Base-by-base conservation (phyloP, 2,113 vertebrate species). In the Sylvicapra grimmia region DNA sequence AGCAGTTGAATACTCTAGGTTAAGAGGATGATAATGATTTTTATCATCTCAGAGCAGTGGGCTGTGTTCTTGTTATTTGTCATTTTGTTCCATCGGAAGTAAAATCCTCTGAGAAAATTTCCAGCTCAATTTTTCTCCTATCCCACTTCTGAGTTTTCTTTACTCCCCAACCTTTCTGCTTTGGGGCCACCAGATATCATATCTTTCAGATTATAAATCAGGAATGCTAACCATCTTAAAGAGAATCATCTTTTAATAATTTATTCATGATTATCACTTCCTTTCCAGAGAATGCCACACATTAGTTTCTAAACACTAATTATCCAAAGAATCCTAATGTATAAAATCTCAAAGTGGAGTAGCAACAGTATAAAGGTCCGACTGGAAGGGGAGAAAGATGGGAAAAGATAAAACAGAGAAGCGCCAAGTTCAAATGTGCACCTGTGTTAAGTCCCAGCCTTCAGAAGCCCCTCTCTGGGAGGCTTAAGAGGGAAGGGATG, bases 101-200 rank as follows among this genome's bases (percentile, higher is more conserved):
- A 87, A 88, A 88, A 40, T 65, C 86, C n/a, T 58, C 88, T 80
- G 85, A 85, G 63, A 90, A 88, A 88, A 93, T 92, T 59, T 90
- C 53, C 33, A 89, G 40, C 19, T 90, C 47, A 47, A 13, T n/a
- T 89, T 75, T 59, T 86, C 33, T 56, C 59, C 11, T 15, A 47
- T 86, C 54, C 92, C 23, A 49, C 10, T 86, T 91, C 36, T 21
- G 82, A 88, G 65, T 90, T 61, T 80, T 36, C 91, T 58, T 90
- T 79, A 40, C 72, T 89, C 31, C 10, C 19, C 91, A 56, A 54
- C 6, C 10, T 61, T 40, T 85, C 33, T 89, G 40, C 47, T 68
- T 29, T 56, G 65, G 53, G 19, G 68, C 27, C 25, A 77, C 56
- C 87, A 82, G 72, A 47, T 36, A 63, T 7, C 4, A 68, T n/a